phyloP scores from a whole-genome alignment of 2,888 invertebrate species.

The Stenotaenia linearis region DNA sequence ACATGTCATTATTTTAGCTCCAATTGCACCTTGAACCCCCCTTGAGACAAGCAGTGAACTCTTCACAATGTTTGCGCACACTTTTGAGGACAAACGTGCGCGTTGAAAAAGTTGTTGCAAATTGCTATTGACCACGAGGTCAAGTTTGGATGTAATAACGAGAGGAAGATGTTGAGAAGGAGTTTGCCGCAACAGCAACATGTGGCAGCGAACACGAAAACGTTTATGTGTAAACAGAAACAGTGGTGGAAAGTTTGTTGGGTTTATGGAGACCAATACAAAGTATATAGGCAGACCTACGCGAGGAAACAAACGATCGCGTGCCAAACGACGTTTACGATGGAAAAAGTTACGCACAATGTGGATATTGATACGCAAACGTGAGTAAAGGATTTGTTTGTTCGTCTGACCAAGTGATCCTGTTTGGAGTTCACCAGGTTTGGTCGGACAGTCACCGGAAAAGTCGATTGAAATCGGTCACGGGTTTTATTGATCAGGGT shows the following conservation, averaged over 20 bases:
- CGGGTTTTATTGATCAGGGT: background rate
- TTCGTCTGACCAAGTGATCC: background rate
- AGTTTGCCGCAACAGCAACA: background rate
- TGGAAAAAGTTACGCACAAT: conserved; percentile 26
- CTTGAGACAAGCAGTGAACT: conserved; percentile 12
- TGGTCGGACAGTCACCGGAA: background rate
- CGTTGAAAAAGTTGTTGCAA: background rate
- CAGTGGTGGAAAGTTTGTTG: conserved; percentile 88
- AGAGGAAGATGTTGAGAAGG: background rate
- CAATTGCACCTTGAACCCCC: conserved; percentile 17
- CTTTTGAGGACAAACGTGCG: background rate
- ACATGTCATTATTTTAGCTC: conserved; percentile 5
- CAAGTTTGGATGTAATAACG: background rate
- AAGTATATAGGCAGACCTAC: conserved; percentile 75
- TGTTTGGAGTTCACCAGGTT: background rate
- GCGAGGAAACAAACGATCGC: conserved; percentile 49
- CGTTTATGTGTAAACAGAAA: conserved; percentile 49
- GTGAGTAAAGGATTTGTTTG: background rate
- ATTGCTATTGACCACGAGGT: background rate
- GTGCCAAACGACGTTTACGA: background rate
- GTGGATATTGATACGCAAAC: background rate
- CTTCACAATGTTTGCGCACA: background rate
- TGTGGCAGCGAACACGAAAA: background rate
- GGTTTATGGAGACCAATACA: conserved; percentile 78
- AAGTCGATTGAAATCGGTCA: background rate